Evolutionary conservation across 2,797 vertebrate species (phyloP).

Genomic region (Sciurus carolinensis): DNA sequence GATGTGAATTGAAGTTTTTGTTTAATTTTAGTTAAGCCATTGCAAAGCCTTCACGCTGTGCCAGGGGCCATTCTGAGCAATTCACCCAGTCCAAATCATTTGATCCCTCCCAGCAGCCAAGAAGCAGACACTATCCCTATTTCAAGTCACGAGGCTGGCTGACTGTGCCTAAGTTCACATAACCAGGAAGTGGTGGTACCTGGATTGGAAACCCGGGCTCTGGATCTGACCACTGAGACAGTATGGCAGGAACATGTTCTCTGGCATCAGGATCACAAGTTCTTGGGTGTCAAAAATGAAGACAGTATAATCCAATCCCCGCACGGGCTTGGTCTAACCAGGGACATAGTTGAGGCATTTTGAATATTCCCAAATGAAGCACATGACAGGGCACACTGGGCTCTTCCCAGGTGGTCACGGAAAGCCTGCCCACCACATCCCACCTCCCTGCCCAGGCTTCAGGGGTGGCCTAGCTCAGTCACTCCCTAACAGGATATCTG

Average conservation of each 20-base stretch:
- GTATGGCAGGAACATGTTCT: neutral
- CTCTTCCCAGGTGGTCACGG: neutral
- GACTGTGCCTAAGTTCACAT: neutral
- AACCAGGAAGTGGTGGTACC: neutral
- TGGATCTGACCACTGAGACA: neutral
- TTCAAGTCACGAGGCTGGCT: neutral
- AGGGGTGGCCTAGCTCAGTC: neutral
- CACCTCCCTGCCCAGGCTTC: neutral
- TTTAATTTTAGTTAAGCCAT: neutral
- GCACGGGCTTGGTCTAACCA: neutral
- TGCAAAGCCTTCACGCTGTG: neutral
- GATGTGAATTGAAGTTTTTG: accelerated
- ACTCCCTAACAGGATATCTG: neutral
- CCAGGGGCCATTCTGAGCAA: neutral
- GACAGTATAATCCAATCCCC: neutral
- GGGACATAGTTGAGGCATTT: neutral
- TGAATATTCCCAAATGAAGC: neutral
- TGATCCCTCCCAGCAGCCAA: neutral
- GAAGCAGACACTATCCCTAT: neutral
- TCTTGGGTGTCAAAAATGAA: neutral
- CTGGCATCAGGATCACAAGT: neutral
- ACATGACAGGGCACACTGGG: neutral
- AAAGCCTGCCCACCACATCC: neutral
- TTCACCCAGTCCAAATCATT: neutral
- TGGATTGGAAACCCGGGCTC: neutral